Conservation (phyloP, 2,797 vertebrate species). For the Myotis vivesi region DNA sequence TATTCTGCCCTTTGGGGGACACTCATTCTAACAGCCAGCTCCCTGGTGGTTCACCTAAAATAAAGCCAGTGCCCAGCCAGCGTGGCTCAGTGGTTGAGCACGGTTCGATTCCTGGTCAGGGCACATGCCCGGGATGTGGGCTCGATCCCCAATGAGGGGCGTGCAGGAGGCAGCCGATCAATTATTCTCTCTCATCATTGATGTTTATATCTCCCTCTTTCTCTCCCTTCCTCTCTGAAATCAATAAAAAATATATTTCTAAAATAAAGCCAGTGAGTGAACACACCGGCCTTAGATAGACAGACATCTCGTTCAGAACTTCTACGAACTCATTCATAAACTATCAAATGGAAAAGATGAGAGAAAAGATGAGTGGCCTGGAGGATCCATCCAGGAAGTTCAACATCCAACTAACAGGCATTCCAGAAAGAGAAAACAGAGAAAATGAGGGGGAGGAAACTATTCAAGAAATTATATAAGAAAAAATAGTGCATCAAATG, state of each 20-base stretch:
- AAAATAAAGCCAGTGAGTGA: slow-evolving; percentile 46
- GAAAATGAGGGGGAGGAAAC: slow-evolving; percentile 17
- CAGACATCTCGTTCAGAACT: background rate
- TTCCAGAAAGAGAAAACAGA: slow-evolving; percentile 53
- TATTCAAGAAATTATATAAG: slow-evolving; percentile 36
- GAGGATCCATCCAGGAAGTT: slow-evolving; percentile 6
- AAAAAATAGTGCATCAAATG: background rate
- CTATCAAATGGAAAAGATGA: slow-evolving; percentile 43
- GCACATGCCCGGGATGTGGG: too few relatives aligned
- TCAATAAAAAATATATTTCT: background rate
- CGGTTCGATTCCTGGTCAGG: too few relatives aligned
- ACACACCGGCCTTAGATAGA: background rate
- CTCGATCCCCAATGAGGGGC: too few relatives aligned
- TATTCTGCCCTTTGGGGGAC: slow-evolving; percentile 11
- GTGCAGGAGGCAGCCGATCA: too few relatives aligned
- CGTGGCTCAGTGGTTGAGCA: too few relatives aligned
- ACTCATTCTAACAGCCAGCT: slow-evolving; percentile 15
- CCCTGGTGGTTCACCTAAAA: slow-evolving; percentile 27
- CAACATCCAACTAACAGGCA: slow-evolving; percentile 5
- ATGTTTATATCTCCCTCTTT: too few relatives aligned
- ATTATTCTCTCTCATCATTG: too few relatives aligned
- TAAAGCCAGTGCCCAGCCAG: background rate
- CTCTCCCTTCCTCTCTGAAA: too few relatives aligned
- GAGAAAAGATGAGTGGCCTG: background rate
- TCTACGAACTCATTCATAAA: slow-evolving; percentile 11